Conservation (phyloP, 2,797 vertebrate species). For the Centropyge bicolor region DNA sequence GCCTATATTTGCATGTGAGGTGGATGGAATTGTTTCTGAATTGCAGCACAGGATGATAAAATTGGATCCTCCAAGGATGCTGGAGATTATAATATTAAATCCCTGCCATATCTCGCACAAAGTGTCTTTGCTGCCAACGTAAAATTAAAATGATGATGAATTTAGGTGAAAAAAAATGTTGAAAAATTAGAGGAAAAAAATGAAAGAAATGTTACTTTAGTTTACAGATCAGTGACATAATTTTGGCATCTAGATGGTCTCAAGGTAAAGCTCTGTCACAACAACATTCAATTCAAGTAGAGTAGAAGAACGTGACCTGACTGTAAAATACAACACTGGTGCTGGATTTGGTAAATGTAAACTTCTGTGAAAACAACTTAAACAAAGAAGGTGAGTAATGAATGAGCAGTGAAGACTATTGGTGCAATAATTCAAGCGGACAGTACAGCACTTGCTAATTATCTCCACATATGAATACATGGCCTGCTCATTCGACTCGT, state of each 20-base stretch:
- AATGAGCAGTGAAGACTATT: conserved; percentile 31
- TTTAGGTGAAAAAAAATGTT: background rate
- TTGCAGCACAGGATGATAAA: conserved; percentile 13
- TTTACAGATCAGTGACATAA: background rate
- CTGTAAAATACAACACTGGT: background rate
- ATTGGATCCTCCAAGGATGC: conserved; percentile 13
- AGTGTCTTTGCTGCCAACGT: conserved; percentile 1
- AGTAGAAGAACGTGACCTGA: background rate
- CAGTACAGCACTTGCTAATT: conserved; percentile 51
- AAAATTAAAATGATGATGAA: conserved; percentile 15
- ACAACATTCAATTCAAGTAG: background rate
- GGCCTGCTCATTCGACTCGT: conserved; percentile 69
- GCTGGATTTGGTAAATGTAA: conserved; percentile 4
- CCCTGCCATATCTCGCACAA: conserved; percentile 12
- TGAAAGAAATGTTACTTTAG: background rate
- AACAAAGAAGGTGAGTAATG: conserved; percentile 31
- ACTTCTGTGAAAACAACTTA: conserved; percentile 17
- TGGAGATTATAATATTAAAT: conserved; percentile 18
- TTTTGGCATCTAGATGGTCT: background rate
- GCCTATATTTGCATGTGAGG: conserved; percentile 23
- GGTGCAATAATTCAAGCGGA: conserved; percentile 35
- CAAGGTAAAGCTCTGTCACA: background rate
- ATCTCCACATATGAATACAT: conserved; percentile 65
- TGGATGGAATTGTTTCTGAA: background rate
- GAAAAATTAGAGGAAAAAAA: background rate